Evolutionary conservation across 2,888 invertebrate genomes (phyloP), one percentile per base, ranked within the genome.

Genomic region (Parnassius smintheus): DNA sequence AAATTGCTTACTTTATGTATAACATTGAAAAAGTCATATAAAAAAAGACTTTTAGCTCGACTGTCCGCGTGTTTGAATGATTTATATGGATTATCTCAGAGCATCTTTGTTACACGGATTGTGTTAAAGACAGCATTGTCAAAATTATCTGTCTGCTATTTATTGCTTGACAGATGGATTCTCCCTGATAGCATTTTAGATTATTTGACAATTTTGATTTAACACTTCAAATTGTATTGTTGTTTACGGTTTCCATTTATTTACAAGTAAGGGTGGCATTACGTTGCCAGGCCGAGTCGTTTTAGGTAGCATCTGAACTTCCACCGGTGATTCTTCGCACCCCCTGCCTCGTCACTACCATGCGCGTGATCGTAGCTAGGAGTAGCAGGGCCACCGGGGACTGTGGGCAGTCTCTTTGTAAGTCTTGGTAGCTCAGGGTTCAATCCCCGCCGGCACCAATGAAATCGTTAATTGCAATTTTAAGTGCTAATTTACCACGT

Each of bases 41-140:
- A 46, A 53, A 64, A 44, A 25, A 56, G 54, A 50, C 62, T 65
- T 64, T 59, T 44, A 54, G 68, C 62, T 50, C 65, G 63, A 58
- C 62, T 66, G 72, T 64, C 66, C 67, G 67, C 61, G 65, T 65
- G 70, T 72, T 66, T 75, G 69, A 74, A 78, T 74, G 75, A 78
- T 80, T 76, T 77, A 82, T 78, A 63, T 78, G 74, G 81, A 80
- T 82, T 80, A 78, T 52, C 56, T 53, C 35, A 2, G 9, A 50
- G 56, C 41, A 13, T 49, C 69, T 68, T 71, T 66, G 71, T 75
- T 74, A 73, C 73, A 68, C 58, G 62, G 72, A 76, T 77, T 74
- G 75, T 74, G 69, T 72, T 53, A 35, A 51, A 70, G 76, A 80
- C 78, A 57, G 61, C 64, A 60, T 64, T 68, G 66, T 67, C 41